A percentile compares a stretch with the other conserved stretches of the same genome.
phyloP scores from a whole-genome alignment of 2,113 vertebrate genomes.

The Capreolus pygargus region DNA sequence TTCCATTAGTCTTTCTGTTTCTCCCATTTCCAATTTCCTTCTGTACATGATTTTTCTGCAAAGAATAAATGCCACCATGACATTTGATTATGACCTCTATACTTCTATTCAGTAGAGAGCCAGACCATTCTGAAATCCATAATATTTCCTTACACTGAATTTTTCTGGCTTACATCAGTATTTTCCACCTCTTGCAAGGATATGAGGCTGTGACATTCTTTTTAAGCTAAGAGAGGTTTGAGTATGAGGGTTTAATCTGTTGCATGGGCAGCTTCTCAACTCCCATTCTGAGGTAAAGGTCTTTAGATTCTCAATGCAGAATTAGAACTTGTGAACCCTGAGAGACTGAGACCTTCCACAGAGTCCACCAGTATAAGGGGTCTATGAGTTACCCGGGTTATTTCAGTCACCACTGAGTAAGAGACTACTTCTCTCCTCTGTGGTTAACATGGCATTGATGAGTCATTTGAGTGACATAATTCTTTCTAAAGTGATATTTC shows the following conservation, averaged over 20 bases:
- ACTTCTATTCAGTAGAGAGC: background rate
- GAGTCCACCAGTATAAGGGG: background rate
- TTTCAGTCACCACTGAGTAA: background rate
- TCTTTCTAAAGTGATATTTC: slow-evolving; percentile 25
- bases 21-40: background rate
- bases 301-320: background rate
- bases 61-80: background rate
- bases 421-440: background rate
- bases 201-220: background rate
- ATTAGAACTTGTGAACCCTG: background rate
- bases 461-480: slow-evolving; percentile 38
- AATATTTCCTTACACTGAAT: background rate
- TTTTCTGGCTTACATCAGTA: background rate
- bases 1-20: background rate
- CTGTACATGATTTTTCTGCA: background rate
- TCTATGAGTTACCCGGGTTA: background rate
- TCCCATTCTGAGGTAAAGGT: background rate
- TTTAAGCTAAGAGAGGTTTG: background rate
- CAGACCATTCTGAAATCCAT: background rate
- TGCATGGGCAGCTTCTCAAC: background rate
- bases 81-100: background rate
- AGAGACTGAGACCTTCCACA: background rate
- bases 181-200: background rate
- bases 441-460: background rate
- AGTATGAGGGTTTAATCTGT: background rate